Conservation (phyloP, 2,113 vertebrate genomes). For the Colinus virginianus region DNA sequence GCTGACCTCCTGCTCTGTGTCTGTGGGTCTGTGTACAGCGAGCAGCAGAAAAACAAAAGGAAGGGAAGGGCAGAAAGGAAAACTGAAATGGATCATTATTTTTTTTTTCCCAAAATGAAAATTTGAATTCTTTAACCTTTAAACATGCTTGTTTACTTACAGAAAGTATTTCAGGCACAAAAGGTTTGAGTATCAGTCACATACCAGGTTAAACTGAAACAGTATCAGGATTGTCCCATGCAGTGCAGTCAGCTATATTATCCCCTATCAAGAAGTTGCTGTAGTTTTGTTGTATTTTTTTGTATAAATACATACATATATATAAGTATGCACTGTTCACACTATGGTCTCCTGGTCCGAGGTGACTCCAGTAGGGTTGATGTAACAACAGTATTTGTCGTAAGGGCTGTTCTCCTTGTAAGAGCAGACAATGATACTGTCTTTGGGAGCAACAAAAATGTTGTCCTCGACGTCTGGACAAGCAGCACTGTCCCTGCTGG, state of each 20-base stretch:
- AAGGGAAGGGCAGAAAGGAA: neutral
- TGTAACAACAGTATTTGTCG: conserved; percentile 85
- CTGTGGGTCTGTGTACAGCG: neutral
- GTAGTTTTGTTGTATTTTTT: neutral
- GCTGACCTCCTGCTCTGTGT: neutral
- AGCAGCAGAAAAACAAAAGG: neutral
- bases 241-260: conserved; percentile 71
- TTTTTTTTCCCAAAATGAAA: conserved; percentile 10
- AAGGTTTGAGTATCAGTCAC: conserved; percentile 75
- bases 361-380: conserved; percentile 78
- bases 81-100: neutral
- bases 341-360: conserved; percentile 83
- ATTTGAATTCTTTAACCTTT: conserved; percentile 57
- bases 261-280: conserved; percentile 55
- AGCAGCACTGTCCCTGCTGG: conserved; percentile 65
- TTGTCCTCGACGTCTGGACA: conserved; percentile 75
- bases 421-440: conserved; percentile 82
- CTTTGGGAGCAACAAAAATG: conserved; percentile 80
- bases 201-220: conserved; percentile 71
- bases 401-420: conserved; percentile 82
- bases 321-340: conserved; percentile 63
- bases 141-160: conserved; percentile 80
- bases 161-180: conserved; percentile 74
- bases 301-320: conserved; percentile 26
- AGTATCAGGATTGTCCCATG: conserved; percentile 74